Conservation (phyloP, 92 coral and sea anemone genomes). For the Anthopleura xanthogrammica region DNA sequence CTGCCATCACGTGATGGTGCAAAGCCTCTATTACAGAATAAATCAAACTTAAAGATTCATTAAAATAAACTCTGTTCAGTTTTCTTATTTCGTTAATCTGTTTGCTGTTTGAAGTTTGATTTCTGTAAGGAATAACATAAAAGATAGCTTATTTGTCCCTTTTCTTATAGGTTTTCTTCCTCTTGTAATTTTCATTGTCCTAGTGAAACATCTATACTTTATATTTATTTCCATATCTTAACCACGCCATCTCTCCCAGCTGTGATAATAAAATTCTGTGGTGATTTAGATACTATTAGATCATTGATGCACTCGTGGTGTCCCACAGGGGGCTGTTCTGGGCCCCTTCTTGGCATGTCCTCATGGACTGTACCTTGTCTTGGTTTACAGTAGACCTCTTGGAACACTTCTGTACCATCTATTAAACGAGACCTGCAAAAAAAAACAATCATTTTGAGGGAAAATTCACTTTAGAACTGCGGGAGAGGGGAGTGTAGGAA, state of each 20-base stretch:
- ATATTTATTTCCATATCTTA: slow-evolving; percentile 84
- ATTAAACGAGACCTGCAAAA: slow-evolving; percentile 77
- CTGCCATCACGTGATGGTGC: too few species aligned
- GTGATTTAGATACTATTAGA: slow-evolving; percentile 73
- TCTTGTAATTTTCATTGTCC: neutral
- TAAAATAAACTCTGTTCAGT: too few species aligned
- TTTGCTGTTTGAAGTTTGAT: too few species aligned
- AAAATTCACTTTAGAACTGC: neutral
- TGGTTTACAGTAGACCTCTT: slow-evolving; percentile 88
- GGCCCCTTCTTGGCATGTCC: slow-evolving; percentile 95
- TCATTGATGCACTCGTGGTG: slow-evolving; percentile 99
- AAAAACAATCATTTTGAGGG: neutral
- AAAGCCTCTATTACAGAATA: too few species aligned
- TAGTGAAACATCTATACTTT: too few species aligned
- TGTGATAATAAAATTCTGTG: slow-evolving; percentile 90
- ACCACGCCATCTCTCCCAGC: slow-evolving; percentile 95
- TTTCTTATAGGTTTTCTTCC: neutral
- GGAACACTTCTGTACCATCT: slow-evolving; percentile 95
- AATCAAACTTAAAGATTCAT: too few species aligned
- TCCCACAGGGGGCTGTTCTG: slow-evolving; percentile 94
- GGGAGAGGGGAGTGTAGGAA: neutral
- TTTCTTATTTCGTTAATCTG: too few species aligned
- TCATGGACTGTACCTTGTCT: slow-evolving; percentile 84
- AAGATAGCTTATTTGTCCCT: neutral
- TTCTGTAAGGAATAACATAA: too few species aligned